Percentiles rank a stretch among this genome's conserved stretches.
phyloP scores from a whole-genome alignment of 2,888 invertebrate genomes.

The Troides helena region DNA sequence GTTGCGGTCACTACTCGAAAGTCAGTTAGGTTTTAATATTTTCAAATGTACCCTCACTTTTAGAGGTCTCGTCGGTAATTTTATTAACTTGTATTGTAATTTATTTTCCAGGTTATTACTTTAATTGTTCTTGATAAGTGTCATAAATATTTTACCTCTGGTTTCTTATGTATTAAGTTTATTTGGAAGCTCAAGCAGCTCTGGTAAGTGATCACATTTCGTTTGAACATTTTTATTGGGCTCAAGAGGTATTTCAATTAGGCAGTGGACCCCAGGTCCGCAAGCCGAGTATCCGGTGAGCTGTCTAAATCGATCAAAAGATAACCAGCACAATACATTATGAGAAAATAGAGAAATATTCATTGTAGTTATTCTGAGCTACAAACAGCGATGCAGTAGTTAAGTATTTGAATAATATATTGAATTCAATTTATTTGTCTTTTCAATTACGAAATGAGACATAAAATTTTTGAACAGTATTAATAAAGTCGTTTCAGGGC shows the following conservation, averaged over 20 bases:
- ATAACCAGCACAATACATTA: too few species aligned
- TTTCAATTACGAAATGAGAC: slow-evolving; percentile 42
- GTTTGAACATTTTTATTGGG: too few species aligned
- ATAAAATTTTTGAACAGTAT: slow-evolving; percentile 54
- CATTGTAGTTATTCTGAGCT: neutral
- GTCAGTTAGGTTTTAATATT: slow-evolving; percentile 15
- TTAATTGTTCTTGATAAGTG: neutral
- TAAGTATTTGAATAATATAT: neutral
- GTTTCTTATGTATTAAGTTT: neutral
- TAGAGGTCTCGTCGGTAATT: neutral
- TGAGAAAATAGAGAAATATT: too few species aligned
- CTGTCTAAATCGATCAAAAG: too few species aligned
- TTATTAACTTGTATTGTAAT: neutral
- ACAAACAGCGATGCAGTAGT: neutral
- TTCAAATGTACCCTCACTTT: slow-evolving; percentile 1
- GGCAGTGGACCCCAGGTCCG: too few species aligned
- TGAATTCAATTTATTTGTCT: slow-evolving; percentile 19
- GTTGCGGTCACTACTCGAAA: slow-evolving; percentile 8
- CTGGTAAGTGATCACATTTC: too few species aligned
- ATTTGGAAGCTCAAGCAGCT: too few species aligned
- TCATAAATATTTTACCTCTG: neutral
- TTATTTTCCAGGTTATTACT: neutral
- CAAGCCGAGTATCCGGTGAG: too few species aligned
- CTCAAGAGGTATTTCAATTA: too few species aligned
- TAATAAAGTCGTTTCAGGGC: slow-evolving; percentile 46